Conservation (phyloP, 2,888 invertebrate species). For the Rosalia funebris region DNA sequence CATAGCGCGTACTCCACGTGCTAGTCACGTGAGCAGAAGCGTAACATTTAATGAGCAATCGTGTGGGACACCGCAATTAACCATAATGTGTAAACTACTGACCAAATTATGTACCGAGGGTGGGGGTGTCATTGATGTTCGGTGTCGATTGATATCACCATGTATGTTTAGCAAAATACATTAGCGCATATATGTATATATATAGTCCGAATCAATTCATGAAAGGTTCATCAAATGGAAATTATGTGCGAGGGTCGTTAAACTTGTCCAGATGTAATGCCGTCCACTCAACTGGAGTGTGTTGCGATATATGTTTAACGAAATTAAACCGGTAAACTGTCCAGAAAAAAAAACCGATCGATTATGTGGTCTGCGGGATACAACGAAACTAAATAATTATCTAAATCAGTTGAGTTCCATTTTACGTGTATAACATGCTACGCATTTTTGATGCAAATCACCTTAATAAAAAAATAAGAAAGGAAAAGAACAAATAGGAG, state of each 20-base stretch:
- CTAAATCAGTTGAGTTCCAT: too few relatives aligned
- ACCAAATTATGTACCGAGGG: slow-evolving; percentile 64
- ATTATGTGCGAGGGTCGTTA: slow-evolving; percentile 17
- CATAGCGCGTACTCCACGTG: slow-evolving; percentile 54
- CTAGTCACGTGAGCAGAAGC: slow-evolving; percentile 61
- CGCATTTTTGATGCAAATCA: too few relatives aligned
- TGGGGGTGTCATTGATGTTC: slow-evolving; percentile 61
- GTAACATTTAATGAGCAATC: slow-evolving; percentile 64
- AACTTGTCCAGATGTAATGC: slow-evolving; percentile 7
- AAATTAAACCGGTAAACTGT: too few relatives aligned
- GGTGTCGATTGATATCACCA: slow-evolving; percentile 61
- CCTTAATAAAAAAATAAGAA: too few relatives aligned
- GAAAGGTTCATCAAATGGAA: slow-evolving; percentile 30
- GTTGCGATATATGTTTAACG: background rate
- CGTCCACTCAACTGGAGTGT: background rate
- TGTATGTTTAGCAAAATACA: slow-evolving; percentile 59
- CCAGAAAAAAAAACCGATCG: too few relatives aligned
- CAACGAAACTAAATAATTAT: too few relatives aligned
- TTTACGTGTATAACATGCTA: too few relatives aligned
- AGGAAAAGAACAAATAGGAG: too few relatives aligned
- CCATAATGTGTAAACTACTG: slow-evolving; percentile 66
- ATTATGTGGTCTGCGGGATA: too few relatives aligned
- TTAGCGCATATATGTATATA: slow-evolving; percentile 52
- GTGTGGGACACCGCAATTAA: slow-evolving; percentile 65
- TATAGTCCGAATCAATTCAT: slow-evolving; percentile 31